Evolutionary conservation across 2,797 vertebrate species (phyloP), one percentile per base, ranked within the genome.

Genomic region (Agapornis canus): DNA sequence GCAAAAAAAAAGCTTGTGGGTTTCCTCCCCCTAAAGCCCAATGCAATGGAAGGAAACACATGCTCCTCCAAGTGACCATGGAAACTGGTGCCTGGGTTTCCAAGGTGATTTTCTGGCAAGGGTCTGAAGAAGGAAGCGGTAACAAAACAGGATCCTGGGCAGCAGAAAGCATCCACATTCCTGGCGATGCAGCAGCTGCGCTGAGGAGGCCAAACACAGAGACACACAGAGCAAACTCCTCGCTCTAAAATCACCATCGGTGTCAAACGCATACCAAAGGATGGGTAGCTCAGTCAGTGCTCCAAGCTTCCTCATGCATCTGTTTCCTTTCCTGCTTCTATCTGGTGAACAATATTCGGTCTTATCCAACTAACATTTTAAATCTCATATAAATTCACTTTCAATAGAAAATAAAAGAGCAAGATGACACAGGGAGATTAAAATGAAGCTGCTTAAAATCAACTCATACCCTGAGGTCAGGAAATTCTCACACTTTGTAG

Each of bases 21-120:
- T 52, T 89, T 93, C 80, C 54, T 82, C 8, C 57, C 89, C 37
- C 27, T 56, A 79, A 73, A 86, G 77, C 29, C 37, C 52, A 63
- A 43, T 5, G 59, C 54, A 71, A 86, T 63, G 71, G 86, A 92
- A 94, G 73, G 51, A 92, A 96, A 70, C 52, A 43, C 78, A 71
- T 37, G 56, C 29, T 82, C 6, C 26, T 87, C 49, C 45, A 94
- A 94, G 97, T 96, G 95, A 86, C 95, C 95, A 97, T 96, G 86
- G 95, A 89, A 97, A 97, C 96, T 79, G 82, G 71, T 72, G 78
- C 65, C 77, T 93, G 81, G 61, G 96, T 97, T 97, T 96, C 96
- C 97, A 96, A 94, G 95, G 96, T 91, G 94, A 97, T 97, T 96
- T 91, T 80, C 80, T 95, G 95, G 96, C 88, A 90, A 76, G 68